Conservation (phyloP, 2,113 vertebrate species). For the Lota lota region DNA sequence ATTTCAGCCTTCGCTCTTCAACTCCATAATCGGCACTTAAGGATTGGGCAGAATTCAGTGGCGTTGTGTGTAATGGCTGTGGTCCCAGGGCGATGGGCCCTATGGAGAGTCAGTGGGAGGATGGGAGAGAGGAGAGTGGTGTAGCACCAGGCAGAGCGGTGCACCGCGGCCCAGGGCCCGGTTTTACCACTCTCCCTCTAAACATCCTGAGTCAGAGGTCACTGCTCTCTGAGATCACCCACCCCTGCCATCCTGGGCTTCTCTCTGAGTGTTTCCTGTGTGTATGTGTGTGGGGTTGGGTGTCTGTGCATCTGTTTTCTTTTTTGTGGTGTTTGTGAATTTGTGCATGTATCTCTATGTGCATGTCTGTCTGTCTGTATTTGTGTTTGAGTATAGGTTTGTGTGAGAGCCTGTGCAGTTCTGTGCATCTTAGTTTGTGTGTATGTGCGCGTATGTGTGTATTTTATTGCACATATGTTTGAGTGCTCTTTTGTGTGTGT, state of each 20-base stretch:
- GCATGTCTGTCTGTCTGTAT: too few species aligned
- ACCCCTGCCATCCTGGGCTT: too few species aligned
- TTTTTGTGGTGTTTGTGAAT: too few species aligned
- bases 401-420: constrained; percentile 1
- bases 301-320: too few species aligned
- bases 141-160: neutral
- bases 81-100: constrained; percentile 10
- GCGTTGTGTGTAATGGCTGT: constrained; percentile 27
- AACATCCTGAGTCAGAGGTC: too few species aligned
- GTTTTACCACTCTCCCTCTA: neutral
- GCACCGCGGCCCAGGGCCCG: neutral
- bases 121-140: neutral
- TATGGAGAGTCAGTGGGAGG: constrained; percentile 10
- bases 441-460: neutral
- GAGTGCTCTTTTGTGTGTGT: neutral
- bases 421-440: neutral
- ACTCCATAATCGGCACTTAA: constrained; percentile 11
- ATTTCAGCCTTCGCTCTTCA: too few species aligned
- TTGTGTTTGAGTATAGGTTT: neutral
- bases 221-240: too few species aligned
- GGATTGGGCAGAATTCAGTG: constrained; percentile 44
- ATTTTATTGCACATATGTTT: neutral
- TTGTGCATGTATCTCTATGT: too few species aligned
- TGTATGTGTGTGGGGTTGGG: too few species aligned
- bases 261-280: too few species aligned